Evolutionary conservation across 2,797 vertebrate genomes (phyloP).

Genomic region (Galagoides demidoff): DNA sequence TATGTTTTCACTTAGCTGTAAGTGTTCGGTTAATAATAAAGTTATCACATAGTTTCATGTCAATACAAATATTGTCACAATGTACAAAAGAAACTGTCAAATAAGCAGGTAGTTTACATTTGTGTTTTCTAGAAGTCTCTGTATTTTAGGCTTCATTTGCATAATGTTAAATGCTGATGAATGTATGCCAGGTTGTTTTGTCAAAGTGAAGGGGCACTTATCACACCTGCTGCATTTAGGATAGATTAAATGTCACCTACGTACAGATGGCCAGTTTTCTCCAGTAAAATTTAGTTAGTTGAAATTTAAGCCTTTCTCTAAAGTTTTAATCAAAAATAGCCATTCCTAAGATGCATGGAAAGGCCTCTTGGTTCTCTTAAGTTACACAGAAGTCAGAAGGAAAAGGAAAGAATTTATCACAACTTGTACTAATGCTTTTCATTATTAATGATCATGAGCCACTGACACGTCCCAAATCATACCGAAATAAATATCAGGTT

Average conservation of each 20-base stretch:
- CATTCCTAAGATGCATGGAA: neutral
- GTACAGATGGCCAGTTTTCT: conserved; percentile 1
- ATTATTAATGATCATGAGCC: neutral
- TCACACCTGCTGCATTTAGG: conserved; percentile 1
- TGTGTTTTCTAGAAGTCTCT: conserved; percentile 60
- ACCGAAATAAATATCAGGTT: neutral
- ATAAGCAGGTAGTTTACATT: conserved; percentile 19
- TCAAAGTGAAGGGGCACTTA: conserved; percentile 18
- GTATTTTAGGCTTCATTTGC: conserved; percentile 48
- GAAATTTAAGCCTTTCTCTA: conserved; percentile 38
- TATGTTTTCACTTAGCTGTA: conserved; percentile 54
- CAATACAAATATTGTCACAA: neutral
- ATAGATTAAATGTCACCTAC: neutral
- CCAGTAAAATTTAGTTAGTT: neutral
- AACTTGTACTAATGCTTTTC: neutral
- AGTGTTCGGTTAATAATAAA: conserved; percentile 46
- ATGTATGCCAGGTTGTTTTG: conserved; percentile 19
- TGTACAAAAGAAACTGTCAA: conserved; percentile 44
- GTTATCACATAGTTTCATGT: conserved; percentile 31
- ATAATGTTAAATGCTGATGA: conserved; percentile 52
- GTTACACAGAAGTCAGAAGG: neutral
- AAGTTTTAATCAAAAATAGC: neutral
- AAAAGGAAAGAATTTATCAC: neutral
- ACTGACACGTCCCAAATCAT: neutral
- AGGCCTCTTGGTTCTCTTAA: neutral